Evolutionary conservation across 1,140 invertebrate species (phyloP).

Genomic region (Bombus breviceps): DNA sequence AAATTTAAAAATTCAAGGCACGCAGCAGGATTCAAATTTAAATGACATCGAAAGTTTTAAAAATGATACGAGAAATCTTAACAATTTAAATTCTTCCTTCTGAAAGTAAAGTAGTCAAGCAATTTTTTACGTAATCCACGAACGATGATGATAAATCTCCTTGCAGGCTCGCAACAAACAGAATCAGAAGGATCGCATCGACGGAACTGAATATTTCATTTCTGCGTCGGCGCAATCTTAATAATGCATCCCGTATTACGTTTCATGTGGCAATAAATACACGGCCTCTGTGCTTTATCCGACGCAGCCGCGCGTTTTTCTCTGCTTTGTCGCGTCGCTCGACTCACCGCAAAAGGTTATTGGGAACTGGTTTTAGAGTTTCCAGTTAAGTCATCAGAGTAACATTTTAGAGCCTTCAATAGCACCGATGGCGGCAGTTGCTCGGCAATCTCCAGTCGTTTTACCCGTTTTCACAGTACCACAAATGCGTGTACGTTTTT

Average conservation of each 20-base stretch:
- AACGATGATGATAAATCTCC: not conserved
- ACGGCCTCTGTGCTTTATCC: conserved; percentile 51
- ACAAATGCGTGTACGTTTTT: conserved; percentile 19
- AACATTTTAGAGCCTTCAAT: conserved; percentile 64
- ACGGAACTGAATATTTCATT: conserved; percentile 8
- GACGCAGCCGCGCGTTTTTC: conserved; percentile 48
- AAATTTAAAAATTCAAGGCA: too few relatives aligned
- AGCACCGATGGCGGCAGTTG: conserved; percentile 48
- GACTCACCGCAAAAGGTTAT: conserved; percentile 62
- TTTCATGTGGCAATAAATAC: conserved; percentile 56
- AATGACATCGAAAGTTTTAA: too few relatives aligned
- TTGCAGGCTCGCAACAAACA: too few relatives aligned
- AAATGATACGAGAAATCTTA: not conserved
- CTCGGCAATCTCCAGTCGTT: conserved; percentile 53
- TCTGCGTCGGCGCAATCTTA: conserved; percentile 38
- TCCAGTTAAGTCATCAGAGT: conserved; percentile 65
- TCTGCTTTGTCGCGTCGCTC: conserved; percentile 49
- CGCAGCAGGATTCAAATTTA: not conserved
- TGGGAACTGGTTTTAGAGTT: conserved; percentile 66
- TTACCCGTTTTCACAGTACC: conserved; percentile 13
- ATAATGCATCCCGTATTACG: conserved; percentile 46
- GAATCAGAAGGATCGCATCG: not conserved
- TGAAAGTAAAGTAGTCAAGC: not conserved
- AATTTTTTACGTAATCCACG: not conserved
- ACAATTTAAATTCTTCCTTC: not conserved